phyloP scores from a whole-genome alignment of 2,113 vertebrate species.

The Marcusenius ussheri region DNA sequence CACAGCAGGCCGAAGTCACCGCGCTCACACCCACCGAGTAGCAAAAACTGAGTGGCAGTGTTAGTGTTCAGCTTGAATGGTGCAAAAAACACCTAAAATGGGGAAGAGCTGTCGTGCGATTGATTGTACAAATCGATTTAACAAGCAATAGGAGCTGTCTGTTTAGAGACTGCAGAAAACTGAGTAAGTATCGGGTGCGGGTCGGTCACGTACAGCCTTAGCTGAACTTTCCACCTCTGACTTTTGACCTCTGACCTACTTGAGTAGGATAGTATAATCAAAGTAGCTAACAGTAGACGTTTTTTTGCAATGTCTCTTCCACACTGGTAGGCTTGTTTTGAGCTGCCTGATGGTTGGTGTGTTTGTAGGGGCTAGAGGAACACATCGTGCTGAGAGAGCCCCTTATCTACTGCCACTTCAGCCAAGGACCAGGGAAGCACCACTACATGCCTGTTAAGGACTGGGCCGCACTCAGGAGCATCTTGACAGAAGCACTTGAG shows the following conservation, averaged over 20 bases:
- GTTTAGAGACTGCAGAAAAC: too few species aligned
- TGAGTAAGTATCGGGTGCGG: too few species aligned
- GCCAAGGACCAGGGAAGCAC: constrained; percentile 35
- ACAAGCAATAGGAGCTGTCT: too few species aligned
- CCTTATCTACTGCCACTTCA: constrained; percentile 67
- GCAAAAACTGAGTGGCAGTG: too few species aligned
- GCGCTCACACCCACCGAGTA: too few species aligned
- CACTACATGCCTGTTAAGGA: constrained; percentile 59
- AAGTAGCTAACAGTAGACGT: neutral
- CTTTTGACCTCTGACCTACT: neutral
- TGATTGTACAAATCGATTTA: too few species aligned
- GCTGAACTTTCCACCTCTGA: neutral
- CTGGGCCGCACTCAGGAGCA: constrained; percentile 55
- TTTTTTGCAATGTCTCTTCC: neutral
- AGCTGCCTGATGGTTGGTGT: neutral
- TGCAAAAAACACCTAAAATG: too few species aligned
- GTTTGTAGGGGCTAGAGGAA: constrained; percentile 55
- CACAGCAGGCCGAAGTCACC: too few species aligned
- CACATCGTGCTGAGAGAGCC: constrained; percentile 49
- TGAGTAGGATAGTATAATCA: neutral
- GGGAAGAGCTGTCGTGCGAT: too few species aligned
- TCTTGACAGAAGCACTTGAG: constrained; percentile 61
- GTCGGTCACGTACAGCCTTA: too few species aligned
- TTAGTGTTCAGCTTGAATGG: too few species aligned
- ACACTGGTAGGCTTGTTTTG: neutral